phyloP scores from a whole-genome alignment of 2,797 vertebrate genomes.

The Gymnocypris eckloni region DNA sequence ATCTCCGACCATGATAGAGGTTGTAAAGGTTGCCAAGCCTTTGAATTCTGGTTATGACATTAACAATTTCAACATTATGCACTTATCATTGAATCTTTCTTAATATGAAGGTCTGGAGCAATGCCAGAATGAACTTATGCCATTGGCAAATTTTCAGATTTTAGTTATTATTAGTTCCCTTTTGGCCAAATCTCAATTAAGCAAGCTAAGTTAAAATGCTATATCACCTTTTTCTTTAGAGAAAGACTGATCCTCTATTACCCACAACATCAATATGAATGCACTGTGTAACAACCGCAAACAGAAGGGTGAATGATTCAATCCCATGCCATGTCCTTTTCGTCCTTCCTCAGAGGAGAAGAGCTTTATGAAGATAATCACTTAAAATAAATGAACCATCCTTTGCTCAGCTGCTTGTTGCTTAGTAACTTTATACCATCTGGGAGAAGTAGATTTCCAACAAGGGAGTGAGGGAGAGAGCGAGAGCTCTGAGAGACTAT shows the following conservation, averaged over 20 bases:
- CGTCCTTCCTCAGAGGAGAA: constrained; percentile 6
- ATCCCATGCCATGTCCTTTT: constrained; percentile 19
- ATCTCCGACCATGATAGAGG: constrained; percentile 2
- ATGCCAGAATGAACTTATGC: background rate
- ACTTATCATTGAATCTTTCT: background rate
- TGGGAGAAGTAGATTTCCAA: constrained; percentile 49
- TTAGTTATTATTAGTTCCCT: background rate
- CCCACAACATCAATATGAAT: constrained; percentile 10
- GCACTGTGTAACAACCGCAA: constrained; percentile 2
- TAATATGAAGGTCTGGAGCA: background rate
- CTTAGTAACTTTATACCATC: constrained; percentile 60
- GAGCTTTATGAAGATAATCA: constrained; percentile 47
- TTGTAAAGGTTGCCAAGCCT: constrained; percentile 7
- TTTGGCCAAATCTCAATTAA: background rate
- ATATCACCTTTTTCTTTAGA: background rate
- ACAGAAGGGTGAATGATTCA: constrained; percentile 37
- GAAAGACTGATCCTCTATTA: background rate
- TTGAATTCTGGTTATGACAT: constrained; percentile 17
- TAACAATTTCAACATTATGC: background rate
- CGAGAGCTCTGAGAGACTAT: constrained; percentile 43
- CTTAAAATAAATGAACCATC: constrained; percentile 53
- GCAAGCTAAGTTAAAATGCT: background rate
- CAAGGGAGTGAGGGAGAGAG: constrained; percentile 35
- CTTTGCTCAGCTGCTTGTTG: constrained; percentile 53
- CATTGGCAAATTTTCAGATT: background rate